Percentiles rank a stretch among this genome's conserved stretches.
Conservation (phyloP, 2,888 invertebrate species). For the Rhopalosiphum nymphaeae region DNA sequence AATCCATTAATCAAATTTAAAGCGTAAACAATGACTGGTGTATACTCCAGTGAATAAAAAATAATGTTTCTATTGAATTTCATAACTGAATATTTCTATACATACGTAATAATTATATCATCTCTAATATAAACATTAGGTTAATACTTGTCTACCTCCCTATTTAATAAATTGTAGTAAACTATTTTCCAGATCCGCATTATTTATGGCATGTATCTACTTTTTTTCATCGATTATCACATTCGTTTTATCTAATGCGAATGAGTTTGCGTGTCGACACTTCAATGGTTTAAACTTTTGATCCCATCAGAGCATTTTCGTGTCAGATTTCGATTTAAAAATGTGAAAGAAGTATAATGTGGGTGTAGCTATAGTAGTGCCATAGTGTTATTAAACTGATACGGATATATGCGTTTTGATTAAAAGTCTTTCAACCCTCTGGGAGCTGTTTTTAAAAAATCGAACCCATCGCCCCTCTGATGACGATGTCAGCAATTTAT, state of each 20-base stretch:
- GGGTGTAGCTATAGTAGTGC: too few relatives aligned
- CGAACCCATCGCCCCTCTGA: neutral
- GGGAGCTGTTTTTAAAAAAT: constrained; percentile 38
- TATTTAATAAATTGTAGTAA: neutral
- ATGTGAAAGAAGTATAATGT: neutral
- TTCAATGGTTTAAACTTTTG: neutral
- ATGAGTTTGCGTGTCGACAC: neutral
- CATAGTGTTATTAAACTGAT: neutral
- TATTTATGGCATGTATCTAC: neutral
- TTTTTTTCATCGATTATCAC: neutral
- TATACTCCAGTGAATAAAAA: neutral
- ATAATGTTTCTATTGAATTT: neutral
- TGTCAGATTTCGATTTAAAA: neutral
- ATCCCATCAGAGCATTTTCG: neutral
- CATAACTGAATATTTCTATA: neutral
- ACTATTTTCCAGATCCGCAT: neutral
- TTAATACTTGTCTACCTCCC: neutral
- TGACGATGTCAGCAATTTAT: constrained; percentile 25
- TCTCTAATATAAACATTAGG: neutral
- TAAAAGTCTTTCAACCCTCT: constrained; percentile 42
- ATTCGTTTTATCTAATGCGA: neutral
- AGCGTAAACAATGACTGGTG: neutral
- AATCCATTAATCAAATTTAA: neutral
- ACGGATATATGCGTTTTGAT: constrained; percentile 33
- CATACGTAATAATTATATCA: neutral